A percentile compares a stretch with the other conserved stretches of the same genome.
Conservation (phyloP, 1,140 invertebrate species). For the Drosophila kepulauana region DNA sequence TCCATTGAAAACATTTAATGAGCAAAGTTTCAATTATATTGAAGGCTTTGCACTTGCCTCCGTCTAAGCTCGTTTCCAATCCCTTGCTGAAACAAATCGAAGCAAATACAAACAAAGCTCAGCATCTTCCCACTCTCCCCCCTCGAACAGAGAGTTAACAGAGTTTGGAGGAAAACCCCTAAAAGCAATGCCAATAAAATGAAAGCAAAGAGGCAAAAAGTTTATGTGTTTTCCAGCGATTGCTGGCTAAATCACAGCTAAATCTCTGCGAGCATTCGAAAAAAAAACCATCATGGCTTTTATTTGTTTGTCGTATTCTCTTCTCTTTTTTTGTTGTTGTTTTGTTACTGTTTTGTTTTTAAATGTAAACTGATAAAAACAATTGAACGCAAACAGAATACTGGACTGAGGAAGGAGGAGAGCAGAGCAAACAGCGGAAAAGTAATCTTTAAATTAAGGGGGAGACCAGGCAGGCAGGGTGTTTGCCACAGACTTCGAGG, state of each 20-base stretch:
- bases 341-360: constrained; percentile 45
- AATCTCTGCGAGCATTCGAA: constrained; percentile 60
- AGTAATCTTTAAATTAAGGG: constrained; percentile 82
- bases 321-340: neutral
- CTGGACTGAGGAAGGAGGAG: neutral
- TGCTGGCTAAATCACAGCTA: constrained; percentile 78
- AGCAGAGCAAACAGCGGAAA: constrained; percentile 29
- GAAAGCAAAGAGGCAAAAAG: constrained; percentile 63
- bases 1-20: constrained; percentile 68
- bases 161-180: constrained; percentile 7
- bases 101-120: constrained; percentile 59
- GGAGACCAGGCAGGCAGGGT: constrained; percentile 23
- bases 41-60: constrained; percentile 56
- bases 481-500: neutral
- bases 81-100: constrained; percentile 70
- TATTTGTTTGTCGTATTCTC: constrained; percentile 66
- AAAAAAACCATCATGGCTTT: constrained; percentile 59
- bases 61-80: constrained; percentile 45
- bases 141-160: neutral
- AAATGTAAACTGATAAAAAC: constrained; percentile 83
- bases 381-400: constrained; percentile 77
- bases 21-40: constrained; percentile 81
- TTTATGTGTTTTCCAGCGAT: constrained; percentile 80
- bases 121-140: neutral
- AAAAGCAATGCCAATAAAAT: constrained; percentile 71